Conservation (phyloP, 2,113 vertebrate genomes). For the Natator depressus region DNA sequence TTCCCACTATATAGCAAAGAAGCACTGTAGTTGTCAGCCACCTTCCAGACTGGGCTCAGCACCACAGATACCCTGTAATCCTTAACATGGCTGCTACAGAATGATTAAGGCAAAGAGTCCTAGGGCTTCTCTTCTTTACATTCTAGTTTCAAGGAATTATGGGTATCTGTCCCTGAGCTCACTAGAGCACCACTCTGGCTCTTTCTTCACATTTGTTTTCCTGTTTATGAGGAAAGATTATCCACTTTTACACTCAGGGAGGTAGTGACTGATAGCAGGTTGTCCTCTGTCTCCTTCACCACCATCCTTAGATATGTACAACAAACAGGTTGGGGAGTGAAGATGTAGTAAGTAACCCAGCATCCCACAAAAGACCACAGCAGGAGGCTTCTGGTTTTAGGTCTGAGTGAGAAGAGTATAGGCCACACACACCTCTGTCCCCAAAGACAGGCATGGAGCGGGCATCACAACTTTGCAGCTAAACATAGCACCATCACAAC, state of each 20-base stretch:
- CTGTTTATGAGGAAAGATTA: not conserved
- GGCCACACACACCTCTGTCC: not conserved
- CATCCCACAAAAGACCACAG: not conserved
- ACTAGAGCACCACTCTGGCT: not conserved
- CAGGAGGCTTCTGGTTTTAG: not conserved
- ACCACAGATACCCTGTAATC: not conserved
- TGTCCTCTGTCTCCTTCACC: rapidly evolving
- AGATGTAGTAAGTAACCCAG: not conserved
- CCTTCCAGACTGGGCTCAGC: not conserved
- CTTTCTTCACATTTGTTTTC: not conserved
- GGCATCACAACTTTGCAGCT: not conserved
- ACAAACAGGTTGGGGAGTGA: not conserved
- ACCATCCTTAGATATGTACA: rapidly evolving
- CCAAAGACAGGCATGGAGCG: not conserved
- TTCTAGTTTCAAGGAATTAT: not conserved
- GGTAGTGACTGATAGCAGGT: not conserved
- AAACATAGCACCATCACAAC: not conserved
- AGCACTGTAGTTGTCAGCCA: not conserved
- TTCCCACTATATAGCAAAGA: not conserved
- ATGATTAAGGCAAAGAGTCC: not conserved
- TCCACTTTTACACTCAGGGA: not conserved
- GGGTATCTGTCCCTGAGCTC: not conserved
- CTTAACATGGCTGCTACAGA: rapidly evolving
- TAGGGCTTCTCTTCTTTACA: not conserved
- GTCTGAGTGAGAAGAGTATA: not conserved